phyloP scores from a whole-genome alignment of 2,888 invertebrate species.

The Eristalis intricaria region DNA sequence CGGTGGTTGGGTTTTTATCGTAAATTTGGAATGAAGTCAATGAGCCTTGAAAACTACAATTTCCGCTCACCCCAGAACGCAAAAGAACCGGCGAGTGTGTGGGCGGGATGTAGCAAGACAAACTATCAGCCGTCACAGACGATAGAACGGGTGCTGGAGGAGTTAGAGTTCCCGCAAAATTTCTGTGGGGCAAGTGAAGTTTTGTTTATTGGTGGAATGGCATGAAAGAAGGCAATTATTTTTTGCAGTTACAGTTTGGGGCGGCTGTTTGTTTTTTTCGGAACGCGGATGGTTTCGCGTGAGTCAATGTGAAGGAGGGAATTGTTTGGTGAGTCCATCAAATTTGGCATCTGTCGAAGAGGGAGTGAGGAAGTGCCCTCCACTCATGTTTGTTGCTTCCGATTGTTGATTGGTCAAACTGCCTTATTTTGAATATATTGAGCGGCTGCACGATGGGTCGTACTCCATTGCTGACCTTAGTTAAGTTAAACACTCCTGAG shows the following conservation, averaged over 20 bases:
- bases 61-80: slow-evolving; percentile 47
- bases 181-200: slow-evolving; percentile 20
- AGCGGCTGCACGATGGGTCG: too few species aligned
- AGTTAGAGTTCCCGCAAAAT: not conserved
- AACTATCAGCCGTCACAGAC: slow-evolving; percentile 44
- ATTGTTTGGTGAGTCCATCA: too few species aligned
- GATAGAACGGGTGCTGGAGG: not conserved
- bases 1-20: slow-evolving; percentile 58
- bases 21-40: slow-evolving; percentile 69
- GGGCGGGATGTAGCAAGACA: slow-evolving; percentile 7
- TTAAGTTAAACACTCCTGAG: too few species aligned
- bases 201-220: slow-evolving; percentile 37
- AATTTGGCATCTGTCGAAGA: too few species aligned
- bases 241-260: slow-evolving; percentile 26
- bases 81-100: not conserved
- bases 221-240: not conserved
- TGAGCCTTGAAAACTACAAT: slow-evolving; percentile 71
- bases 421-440: too few species aligned
- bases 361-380: too few species aligned
- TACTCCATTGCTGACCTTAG: too few species aligned
- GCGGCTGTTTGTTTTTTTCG: not conserved
- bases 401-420: too few species aligned
- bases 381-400: too few species aligned
- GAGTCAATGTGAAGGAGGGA: not conserved
- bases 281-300: not conserved